Conservation (phyloP, 2,797 vertebrate species). For the Heterohyrax brucei region DNA sequence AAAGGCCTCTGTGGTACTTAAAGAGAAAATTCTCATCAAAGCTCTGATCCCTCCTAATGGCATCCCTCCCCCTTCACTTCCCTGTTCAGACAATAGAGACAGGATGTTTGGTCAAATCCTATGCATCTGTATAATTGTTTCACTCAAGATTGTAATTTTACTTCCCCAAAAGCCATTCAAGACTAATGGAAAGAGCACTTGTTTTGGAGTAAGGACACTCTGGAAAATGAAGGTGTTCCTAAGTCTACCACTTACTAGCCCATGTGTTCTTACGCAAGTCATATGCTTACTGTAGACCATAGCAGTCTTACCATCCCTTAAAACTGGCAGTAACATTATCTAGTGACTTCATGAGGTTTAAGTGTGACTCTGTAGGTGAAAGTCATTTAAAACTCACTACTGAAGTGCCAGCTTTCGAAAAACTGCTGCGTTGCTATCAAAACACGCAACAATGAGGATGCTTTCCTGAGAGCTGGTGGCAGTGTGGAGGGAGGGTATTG, state of each 20-base stretch:
- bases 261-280: background rate
- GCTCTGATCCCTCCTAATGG: background rate
- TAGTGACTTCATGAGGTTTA: background rate
- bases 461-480: background rate
- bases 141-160: slow-evolving; percentile 34
- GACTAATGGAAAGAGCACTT: background rate
- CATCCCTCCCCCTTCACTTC: background rate
- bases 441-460: background rate
- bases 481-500: background rate
- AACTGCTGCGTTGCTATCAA: background rate
- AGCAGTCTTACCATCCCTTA: background rate
- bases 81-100: slow-evolving; percentile 42
- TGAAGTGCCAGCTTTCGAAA: slow-evolving; percentile 33
- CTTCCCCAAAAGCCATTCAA: slow-evolving; percentile 14
- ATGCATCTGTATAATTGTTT: slow-evolving; percentile 20
- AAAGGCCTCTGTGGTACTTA: slow-evolving; percentile 5
- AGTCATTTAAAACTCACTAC: slow-evolving; percentile 43
- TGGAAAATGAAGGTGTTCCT: background rate
- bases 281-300: slow-evolving; percentile 3
- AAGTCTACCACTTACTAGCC: background rate
- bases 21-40: slow-evolving; percentile 45
- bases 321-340: slow-evolving; percentile 23
- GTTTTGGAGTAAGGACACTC: background rate
- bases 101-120: slow-evolving; percentile 57
- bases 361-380: background rate